Evolutionary conservation across 2,113 vertebrate species (phyloP).

Genomic region (Ptilorrhoa leucosticta): DNA sequence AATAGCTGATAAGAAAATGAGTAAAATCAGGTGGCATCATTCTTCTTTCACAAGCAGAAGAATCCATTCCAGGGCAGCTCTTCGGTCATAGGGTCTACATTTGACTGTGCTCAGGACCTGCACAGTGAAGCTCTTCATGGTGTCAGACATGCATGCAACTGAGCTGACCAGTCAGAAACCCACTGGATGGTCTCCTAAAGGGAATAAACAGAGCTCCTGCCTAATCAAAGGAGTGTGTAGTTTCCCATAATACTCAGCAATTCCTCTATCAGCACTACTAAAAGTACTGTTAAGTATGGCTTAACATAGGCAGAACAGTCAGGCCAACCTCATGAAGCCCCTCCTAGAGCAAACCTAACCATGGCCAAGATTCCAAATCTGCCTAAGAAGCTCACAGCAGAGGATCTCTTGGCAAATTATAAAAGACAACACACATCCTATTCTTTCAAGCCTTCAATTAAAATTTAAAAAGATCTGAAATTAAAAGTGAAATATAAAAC

Average conservation of each 20-base stretch:
- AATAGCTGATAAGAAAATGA: background rate
- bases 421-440: background rate
- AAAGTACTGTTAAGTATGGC: background rate
- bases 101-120: background rate
- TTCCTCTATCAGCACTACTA: background rate
- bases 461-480: background rate
- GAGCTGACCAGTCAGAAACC: background rate
- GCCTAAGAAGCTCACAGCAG: background rate
- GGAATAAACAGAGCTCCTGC: background rate
- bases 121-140: background rate
- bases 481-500: background rate
- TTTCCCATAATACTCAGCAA: background rate
- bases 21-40: background rate
- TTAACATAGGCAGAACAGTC: background rate
- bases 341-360: background rate
- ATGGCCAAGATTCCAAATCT: background rate
- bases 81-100: fast-evolving
- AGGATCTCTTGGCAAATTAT: background rate
- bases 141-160: background rate
- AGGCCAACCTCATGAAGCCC: background rate
- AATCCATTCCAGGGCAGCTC: background rate
- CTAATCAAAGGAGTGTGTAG: background rate
- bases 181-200: background rate
- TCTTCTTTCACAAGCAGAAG: background rate
- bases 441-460: background rate